Evolutionary conservation across 2,888 invertebrate genomes (phyloP).

Genomic region (Hesperia comma): DNA sequence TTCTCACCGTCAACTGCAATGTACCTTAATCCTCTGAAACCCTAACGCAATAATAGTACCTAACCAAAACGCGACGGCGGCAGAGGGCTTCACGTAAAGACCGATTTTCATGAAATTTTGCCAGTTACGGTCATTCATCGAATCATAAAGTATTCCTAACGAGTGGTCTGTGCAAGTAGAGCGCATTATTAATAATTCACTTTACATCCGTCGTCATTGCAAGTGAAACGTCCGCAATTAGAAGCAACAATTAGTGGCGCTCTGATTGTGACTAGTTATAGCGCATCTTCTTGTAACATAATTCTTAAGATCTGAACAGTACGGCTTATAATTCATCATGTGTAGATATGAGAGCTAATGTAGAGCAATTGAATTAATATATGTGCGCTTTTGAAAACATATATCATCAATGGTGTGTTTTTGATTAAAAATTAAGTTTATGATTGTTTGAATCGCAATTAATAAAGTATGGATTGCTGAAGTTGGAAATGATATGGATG

Average conservation of each 20-base stretch:
- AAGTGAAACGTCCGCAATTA: constrained; percentile 80
- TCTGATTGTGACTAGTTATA: constrained; percentile 65
- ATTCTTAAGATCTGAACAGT: not conserved
- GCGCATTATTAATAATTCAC: constrained; percentile 69
- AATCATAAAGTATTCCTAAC: constrained; percentile 10
- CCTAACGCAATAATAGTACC: too few relatives aligned
- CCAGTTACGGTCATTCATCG: not conserved
- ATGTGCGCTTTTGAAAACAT: constrained; percentile 30
- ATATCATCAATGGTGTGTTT: not conserved
- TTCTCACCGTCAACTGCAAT: too few relatives aligned
- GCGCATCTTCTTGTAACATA: not conserved
- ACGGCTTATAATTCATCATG: constrained; percentile 1
- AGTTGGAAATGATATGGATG: too few relatives aligned
- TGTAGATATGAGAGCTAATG: not conserved
- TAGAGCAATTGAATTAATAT: constrained; percentile 29
- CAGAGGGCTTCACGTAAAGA: too few relatives aligned
- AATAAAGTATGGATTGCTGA: too few relatives aligned
- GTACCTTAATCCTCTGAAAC: not conserved
- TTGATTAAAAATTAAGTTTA: too few relatives aligned
- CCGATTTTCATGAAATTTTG: not conserved
- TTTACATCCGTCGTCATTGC: constrained; percentile 78
- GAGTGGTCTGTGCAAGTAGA: constrained; percentile 27
- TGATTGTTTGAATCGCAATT: too few relatives aligned
- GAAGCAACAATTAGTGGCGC: constrained; percentile 74
- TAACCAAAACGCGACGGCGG: too few relatives aligned